A percentile compares a stretch with the other conserved stretches of the same genome.
These are phyloP conservation scores for Pristionchus fissidentatus DNA, from an alignment of 2,888 invertebrate species.

Conservation along the genomic window DNA sequence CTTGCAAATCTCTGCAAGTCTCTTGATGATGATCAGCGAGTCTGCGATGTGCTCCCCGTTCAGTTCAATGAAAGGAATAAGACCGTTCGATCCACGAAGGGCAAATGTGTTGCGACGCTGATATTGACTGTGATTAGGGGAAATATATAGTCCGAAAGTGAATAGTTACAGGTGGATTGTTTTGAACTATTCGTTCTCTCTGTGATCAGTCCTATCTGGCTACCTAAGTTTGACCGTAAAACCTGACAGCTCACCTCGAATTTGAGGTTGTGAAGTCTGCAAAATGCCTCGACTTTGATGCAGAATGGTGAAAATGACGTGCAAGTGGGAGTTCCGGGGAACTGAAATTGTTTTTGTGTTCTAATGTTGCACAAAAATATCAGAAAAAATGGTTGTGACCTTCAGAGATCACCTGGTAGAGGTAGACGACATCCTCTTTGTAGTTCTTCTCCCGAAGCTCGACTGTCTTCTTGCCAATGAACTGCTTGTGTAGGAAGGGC, in stretches of 20 bases:
- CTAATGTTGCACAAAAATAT: not conserved
- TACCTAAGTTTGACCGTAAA: too few relatives aligned
- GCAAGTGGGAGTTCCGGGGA: constrained; percentile 63
- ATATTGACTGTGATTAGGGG: too few relatives aligned
- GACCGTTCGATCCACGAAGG: constrained; percentile 33
- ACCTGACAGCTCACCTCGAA: constrained; percentile 70
- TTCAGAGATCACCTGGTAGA: constrained; percentile 53
- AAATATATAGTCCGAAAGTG: too few relatives aligned
- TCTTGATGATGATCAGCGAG: not conserved
- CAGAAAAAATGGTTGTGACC: not conserved
- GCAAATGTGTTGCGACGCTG: constrained; percentile 51
- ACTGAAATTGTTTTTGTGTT: constrained; percentile 60
- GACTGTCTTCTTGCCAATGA: not conserved
- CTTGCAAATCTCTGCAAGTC: constrained; percentile 1
- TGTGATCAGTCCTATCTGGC: too few relatives aligned
- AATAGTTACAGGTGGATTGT: too few relatives aligned
- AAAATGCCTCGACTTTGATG: constrained; percentile 71
- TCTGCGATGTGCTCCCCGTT: constrained; percentile 37
- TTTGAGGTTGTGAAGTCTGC: constrained; percentile 69
- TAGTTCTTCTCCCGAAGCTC: constrained; percentile 52
- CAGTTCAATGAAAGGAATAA: constrained; percentile 35
- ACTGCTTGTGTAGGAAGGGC: not conserved
- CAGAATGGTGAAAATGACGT: constrained; percentile 74
- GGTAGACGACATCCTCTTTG: constrained; percentile 69
- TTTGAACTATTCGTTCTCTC: too few relatives aligned